phyloP scores from a whole-genome alignment of 2,888 invertebrate species.

The Catocala fraxini region DNA sequence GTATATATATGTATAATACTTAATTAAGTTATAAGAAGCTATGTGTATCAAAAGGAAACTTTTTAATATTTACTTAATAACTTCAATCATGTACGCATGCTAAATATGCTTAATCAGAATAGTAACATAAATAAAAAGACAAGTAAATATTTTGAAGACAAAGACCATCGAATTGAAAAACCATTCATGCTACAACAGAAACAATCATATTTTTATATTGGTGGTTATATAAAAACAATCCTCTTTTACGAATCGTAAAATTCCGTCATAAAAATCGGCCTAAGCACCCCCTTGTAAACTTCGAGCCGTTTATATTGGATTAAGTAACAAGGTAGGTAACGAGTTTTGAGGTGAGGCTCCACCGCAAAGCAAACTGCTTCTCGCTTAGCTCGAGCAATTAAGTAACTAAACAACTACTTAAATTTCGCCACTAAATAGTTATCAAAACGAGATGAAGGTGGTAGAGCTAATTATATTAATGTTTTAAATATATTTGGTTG shows the following conservation, averaged over 20 bases:
- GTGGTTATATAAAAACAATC: slow-evolving; percentile 29
- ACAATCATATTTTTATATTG: slow-evolving; percentile 20
- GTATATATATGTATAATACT: too few relatives aligned
- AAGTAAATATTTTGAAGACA: background rate
- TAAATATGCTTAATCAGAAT: too few relatives aligned
- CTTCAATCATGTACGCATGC: too few relatives aligned
- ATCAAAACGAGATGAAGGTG: too few relatives aligned
- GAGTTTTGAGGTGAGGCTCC: slow-evolving; percentile 35
- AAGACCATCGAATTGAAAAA: background rate
- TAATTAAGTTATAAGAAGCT: too few relatives aligned
- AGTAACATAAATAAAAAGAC: background rate
- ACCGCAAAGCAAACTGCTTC: slow-evolving; percentile 28
- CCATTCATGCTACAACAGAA: slow-evolving; percentile 2
- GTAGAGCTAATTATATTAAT: too few relatives aligned
- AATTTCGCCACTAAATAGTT: background rate
- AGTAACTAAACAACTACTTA: background rate
- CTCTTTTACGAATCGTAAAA: slow-evolving; percentile 36
- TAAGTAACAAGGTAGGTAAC: slow-evolving; percentile 42
- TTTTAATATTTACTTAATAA: too few relatives aligned
- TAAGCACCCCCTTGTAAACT: slow-evolving; percentile 32
- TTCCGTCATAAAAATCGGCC: slow-evolving; percentile 36
- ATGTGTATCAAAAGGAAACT: too few relatives aligned
- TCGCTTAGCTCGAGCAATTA: slow-evolving; percentile 3
- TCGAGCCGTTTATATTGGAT: slow-evolving; percentile 41
- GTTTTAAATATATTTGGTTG: too few relatives aligned